These are phyloP conservation scores for Penaeus indicus DNA, from an alignment of 1,140 invertebrate species.

Conservation along the genomic window DNA sequence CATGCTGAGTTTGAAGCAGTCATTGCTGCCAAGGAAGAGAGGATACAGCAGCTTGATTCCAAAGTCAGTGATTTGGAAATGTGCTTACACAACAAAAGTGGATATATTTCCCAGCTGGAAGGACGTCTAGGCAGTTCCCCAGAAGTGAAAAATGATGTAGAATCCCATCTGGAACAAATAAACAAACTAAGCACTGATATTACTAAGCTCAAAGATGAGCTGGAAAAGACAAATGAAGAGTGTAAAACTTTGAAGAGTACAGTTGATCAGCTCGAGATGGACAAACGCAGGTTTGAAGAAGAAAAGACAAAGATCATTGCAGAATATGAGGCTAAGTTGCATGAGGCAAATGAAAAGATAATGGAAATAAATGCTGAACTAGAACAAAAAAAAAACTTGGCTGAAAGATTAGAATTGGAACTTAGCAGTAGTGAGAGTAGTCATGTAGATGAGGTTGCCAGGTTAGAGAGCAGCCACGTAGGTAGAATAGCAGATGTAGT, in stretches of 20 bases:
- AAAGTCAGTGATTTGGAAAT: conserved; percentile 60
- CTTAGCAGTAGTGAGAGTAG: conserved; percentile 61
- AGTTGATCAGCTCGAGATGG: conserved; percentile 44
- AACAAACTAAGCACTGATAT: conserved; percentile 60
- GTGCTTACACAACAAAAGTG: conserved; percentile 44
- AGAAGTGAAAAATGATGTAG: conserved; percentile 36
- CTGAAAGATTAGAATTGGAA: conserved; percentile 66
- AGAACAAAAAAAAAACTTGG: conserved; percentile 67
- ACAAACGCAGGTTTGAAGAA: conserved; percentile 41
- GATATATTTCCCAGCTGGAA: conserved; percentile 59
- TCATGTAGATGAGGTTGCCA: conserved; percentile 51
- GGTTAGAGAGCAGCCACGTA: conserved; percentile 49
- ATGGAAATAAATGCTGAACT: conserved; percentile 29
- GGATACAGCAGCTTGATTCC: conserved; percentile 50
- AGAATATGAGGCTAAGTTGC: conserved; percentile 58
- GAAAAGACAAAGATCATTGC: conserved; percentile 45
- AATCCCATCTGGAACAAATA: conserved; percentile 55
- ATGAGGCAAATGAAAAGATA: conserved; percentile 33
- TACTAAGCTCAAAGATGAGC: conserved; percentile 51
- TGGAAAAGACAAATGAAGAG: conserved; percentile 54
- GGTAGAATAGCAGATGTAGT: conserved; percentile 66
- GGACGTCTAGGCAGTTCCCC: conserved; percentile 32
- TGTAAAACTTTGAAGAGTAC: conserved; percentile 43
- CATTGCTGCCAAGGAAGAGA: conserved; percentile 52
- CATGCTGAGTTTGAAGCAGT: conserved; percentile 60